Percentiles rank a stretch among this genome's conserved stretches.
These are phyloP conservation scores for Diprion similis DNA, from an alignment of 1,140 invertebrate species.

Conservation along the genomic window DNA sequence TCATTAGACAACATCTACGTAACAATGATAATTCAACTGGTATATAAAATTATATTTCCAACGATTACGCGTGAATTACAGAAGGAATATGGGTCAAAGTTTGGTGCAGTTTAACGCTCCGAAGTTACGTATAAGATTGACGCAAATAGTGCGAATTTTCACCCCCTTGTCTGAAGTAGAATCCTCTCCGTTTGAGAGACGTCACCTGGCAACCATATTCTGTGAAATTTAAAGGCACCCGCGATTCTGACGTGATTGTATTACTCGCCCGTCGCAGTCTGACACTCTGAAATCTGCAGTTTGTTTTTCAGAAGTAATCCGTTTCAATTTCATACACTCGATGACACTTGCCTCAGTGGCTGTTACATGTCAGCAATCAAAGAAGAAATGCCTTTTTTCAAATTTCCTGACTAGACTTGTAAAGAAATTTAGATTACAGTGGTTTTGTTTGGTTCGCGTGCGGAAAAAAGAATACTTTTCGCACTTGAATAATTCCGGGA, in stretches of 20 bases:
- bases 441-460: too few relatives aligned
- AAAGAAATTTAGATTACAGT: too few relatives aligned
- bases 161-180: not conserved
- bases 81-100: too few relatives aligned
- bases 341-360: not conserved
- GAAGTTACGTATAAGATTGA: not conserved
- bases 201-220: not conserved
- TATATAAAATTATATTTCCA: too few relatives aligned
- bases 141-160: not conserved
- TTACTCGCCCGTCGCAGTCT: not conserved
- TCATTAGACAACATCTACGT: too few relatives aligned
- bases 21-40: too few relatives aligned
- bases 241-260: not conserved
- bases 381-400: not conserved
- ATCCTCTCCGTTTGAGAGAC: not conserved
- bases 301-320: not conserved
- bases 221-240: not conserved
- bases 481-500: not conserved
- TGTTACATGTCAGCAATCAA: not conserved
- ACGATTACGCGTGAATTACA: too few relatives aligned
- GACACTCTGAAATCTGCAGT: not conserved
- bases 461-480: not conserved
- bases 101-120: not conserved
- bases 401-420: not conserved
- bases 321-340: not conserved